These are phyloP conservation scores for Alfaro cultratus DNA, from an alignment of 2,797 vertebrate genomes.

Conservation along the genomic window DNA sequence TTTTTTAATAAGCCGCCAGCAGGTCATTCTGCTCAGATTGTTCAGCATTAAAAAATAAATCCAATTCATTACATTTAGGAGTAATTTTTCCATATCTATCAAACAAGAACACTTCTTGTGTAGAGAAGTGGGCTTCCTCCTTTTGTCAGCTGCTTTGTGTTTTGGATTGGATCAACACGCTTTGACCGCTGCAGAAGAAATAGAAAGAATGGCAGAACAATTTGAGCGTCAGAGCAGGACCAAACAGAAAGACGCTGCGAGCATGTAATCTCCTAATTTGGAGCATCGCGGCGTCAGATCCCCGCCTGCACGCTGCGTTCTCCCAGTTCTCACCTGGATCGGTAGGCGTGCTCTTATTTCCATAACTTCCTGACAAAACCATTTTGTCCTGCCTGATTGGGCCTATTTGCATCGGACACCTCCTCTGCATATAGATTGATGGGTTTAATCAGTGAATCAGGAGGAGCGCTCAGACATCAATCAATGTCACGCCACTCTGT, in stretches of 20 bases:
- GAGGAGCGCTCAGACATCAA: conserved; percentile 92
- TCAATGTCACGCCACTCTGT: conserved; percentile 85
- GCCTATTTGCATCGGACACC: conserved; percentile 93
- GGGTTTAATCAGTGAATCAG: conserved; percentile 99
- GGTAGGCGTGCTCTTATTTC: conserved; percentile 73
- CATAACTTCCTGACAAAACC: conserved; percentile 91
- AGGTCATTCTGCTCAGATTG: conserved; percentile 42
- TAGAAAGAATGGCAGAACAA: conserved; percentile 73
- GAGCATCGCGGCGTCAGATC: conserved; percentile 73
- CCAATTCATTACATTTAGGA: conserved; percentile 1
- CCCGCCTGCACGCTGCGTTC: conserved; percentile 20
- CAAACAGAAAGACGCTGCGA: conserved; percentile 59
- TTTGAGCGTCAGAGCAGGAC: conserved; percentile 64
- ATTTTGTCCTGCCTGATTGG: conserved; percentile 93
- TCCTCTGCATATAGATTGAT: conserved; percentile 99
- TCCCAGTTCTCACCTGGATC: conserved; percentile 62
- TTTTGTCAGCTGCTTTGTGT: conserved; percentile 3
- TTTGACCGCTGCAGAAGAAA: conserved; percentile 63
- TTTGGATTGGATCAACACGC: conserved; percentile 2
- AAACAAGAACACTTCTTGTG: not conserved
- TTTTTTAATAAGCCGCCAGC: conserved; percentile 56
- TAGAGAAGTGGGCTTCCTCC: not conserved
- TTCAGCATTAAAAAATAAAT: conserved; percentile 7
- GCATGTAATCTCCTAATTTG: conserved; percentile 84
- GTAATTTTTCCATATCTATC: not conserved